Conservation (phyloP, 1,140 invertebrate species). For the Pristionchus pacificus region DNA sequence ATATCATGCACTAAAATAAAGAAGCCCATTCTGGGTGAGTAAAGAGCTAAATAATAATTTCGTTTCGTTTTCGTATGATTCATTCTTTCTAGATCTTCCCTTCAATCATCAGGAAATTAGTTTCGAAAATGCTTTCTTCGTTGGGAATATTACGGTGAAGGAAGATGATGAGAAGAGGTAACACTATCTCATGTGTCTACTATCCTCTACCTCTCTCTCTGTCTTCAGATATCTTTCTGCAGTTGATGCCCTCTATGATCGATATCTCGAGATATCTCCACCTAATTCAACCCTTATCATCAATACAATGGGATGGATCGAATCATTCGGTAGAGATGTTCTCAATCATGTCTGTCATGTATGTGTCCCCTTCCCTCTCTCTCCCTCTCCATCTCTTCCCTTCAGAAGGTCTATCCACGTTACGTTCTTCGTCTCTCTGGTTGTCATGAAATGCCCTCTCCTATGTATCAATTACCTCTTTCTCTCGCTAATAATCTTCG, state of each 20-base stretch:
- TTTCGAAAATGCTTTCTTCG: constrained; percentile 20
- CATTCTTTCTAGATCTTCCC: neutral
- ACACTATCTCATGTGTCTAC: neutral
- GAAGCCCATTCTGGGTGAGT: constrained; percentile 8
- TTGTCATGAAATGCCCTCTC: too few species aligned
- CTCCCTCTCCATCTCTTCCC: too few species aligned
- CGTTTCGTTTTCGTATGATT: neutral
- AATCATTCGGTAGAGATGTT: constrained; percentile 3
- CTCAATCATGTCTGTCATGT: too few species aligned
- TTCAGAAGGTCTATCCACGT: too few species aligned
- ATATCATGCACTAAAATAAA: constrained; percentile 15
- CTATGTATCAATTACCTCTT: too few species aligned
- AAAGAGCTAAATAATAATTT: too few species aligned
- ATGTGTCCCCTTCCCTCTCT: too few species aligned
- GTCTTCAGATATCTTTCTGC: neutral
- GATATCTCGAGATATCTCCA: neutral
- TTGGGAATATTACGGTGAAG: constrained; percentile 6
- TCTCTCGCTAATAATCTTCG: too few species aligned
- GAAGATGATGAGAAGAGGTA: constrained; percentile 2
- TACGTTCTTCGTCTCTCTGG: too few species aligned
- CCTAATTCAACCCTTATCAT: constrained; percentile 14
- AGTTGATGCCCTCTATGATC: neutral
- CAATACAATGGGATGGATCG: constrained; percentile 27
- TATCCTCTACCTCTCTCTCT: neutral
- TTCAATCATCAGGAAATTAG: constrained; percentile 11